These are phyloP conservation scores for Drosophila merina DNA, from an alignment of 2,888 invertebrate genomes.

Conservation along the genomic window DNA sequence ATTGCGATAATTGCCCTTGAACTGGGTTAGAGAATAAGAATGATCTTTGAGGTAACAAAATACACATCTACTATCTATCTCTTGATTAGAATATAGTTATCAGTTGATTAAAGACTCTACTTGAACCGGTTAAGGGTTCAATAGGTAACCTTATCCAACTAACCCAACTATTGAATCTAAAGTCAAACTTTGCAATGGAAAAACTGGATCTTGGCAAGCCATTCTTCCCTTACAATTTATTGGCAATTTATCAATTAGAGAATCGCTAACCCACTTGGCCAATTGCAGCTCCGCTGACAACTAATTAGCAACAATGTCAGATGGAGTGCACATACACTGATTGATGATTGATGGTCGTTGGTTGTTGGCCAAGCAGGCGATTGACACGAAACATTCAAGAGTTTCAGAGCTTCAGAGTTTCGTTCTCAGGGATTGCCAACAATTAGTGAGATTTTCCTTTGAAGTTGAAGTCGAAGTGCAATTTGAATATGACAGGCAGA, in stretches of 20 bases:
- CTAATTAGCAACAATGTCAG: constrained; percentile 60
- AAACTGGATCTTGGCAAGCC: neutral
- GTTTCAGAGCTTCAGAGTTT: constrained; percentile 22
- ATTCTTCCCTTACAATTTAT: constrained; percentile 6
- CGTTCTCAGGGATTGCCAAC: constrained; percentile 30
- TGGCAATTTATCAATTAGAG: constrained; percentile 19
- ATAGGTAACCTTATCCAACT: too few relatives aligned
- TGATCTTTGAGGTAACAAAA: too few relatives aligned
- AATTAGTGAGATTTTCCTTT: constrained; percentile 30
- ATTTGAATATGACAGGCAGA: constrained; percentile 45
- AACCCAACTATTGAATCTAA: neutral
- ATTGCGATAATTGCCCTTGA: constrained; percentile 26
- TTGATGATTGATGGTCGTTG: constrained; percentile 46
- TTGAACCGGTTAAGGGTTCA: neutral
- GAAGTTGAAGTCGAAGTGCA: constrained; percentile 22
- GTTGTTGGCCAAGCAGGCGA: constrained; percentile 49
- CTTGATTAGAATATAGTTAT: neutral
- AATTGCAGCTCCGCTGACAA: constrained; percentile 46
- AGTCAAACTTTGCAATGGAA: neutral
- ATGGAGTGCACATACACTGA: constrained; percentile 31
- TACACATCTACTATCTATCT: too few relatives aligned
- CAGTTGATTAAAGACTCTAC: neutral
- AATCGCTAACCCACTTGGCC: constrained; percentile 13
- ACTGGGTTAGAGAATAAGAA: constrained; percentile 9
- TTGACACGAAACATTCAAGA: constrained; percentile 31